Base-by-base conservation (phyloP, 2,888 invertebrate species). In the Leptogaster cylindrica region DNA sequence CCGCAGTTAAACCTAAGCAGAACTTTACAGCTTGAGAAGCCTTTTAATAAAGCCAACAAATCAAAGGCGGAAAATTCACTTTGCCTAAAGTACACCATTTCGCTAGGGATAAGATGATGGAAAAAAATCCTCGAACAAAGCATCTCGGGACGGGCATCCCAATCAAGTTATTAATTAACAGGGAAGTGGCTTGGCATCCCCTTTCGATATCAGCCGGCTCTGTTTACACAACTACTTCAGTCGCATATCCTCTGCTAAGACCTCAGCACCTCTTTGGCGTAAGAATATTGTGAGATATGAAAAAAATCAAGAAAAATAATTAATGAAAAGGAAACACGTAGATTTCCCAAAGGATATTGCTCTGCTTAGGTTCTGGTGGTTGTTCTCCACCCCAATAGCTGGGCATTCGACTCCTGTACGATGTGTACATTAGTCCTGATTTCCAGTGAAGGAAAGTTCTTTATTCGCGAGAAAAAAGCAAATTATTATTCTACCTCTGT, bases 131-230 rank as follows among this genome's bases (percentile, higher is more conserved):
- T 3, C 36, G 20, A 6, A 1, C 61, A 25, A 23, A 18, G 44
- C 18, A 27, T 61, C 41, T 61, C 44, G 61, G 23, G 51, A 14
- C 23, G 44, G 55, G 66, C 18, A 66, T 63, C 64, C 64, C 64
- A 69, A 69, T 69, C 66, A 69, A 69, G 66, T 69, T 69, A 69
- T 69, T 69, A 69, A 69, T 69, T 69, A 69, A 69, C 55, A 27
- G 44, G 27, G 14, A 61, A 61, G 61, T 61, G 44, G 41, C 44
- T 44, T 6, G 48, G 10, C 27, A 61, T 27, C n/a, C 28, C 44
- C 18, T 44, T 14, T 61, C 25, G 41, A 12, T 14, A 12, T 20
- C 52, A 6, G 28, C 33, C 28, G 41, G 4, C 16, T 58, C 61
- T 27, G 61, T 61, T 44, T 61, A n/a, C n/a, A n/a, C n/a, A n/a